Conservation (phyloP, 2,113 vertebrate genomes). For the Thryonomys swinderianus region DNA sequence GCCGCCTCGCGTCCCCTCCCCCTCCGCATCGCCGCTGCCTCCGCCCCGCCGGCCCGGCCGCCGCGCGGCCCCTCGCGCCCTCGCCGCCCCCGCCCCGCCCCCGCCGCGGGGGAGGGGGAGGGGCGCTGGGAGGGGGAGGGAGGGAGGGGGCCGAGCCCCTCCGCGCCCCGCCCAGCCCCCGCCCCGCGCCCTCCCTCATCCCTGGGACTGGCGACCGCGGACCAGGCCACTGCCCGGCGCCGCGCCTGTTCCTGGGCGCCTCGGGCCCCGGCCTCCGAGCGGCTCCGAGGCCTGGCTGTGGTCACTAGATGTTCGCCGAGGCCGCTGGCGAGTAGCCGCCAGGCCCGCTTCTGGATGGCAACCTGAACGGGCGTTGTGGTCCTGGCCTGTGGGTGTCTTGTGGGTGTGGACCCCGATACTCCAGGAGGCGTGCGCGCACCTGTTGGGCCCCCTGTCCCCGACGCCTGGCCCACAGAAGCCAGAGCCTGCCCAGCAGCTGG, state of each 20-base stretch:
- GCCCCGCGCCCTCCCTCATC: conserved; percentile 67
- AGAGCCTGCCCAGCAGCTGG: background rate
- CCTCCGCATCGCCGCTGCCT: conserved; percentile 60
- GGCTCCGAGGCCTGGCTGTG: background rate
- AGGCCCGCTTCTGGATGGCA: background rate
- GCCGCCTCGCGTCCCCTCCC: conserved; percentile 68
- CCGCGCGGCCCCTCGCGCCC: no score
- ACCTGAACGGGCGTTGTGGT: background rate
- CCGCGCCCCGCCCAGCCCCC: conserved; percentile 48
- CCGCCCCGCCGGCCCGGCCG: background rate
- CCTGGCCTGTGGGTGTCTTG: background rate
- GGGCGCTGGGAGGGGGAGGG: conserved; percentile 38
- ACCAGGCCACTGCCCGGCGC: background rate
- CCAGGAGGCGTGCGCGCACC: background rate
- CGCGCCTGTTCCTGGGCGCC: background rate
- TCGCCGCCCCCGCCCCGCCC: conserved; percentile 4
- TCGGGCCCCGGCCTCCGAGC: background rate
- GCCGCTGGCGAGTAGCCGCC: background rate
- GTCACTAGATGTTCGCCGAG: background rate
- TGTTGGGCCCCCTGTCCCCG: background rate
- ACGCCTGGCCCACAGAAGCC: background rate
- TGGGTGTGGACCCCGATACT: background rate
- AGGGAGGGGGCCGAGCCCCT: conserved; percentile 44
- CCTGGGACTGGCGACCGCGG: conserved; percentile 57
- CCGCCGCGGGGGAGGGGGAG: conserved; percentile 49